Evolutionary conservation across 1,140 invertebrate genomes (phyloP).

Genomic region (Gonatopus flavifemur): DNA sequence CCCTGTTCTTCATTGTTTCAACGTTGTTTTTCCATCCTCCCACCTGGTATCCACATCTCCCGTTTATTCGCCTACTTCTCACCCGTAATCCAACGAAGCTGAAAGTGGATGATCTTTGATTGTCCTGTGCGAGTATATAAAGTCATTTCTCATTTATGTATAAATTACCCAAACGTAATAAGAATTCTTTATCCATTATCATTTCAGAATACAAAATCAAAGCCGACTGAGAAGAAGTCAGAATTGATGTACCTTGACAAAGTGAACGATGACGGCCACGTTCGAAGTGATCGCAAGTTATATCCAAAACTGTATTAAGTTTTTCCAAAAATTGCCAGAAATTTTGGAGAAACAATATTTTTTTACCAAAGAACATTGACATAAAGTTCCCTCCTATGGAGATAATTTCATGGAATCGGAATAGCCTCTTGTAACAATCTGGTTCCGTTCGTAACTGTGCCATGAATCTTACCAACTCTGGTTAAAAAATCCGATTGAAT

Average conservation of each 20-base stretch:
- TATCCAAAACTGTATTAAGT: slow-evolving; percentile 36
- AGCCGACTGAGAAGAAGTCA: slow-evolving; percentile 27
- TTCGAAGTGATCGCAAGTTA: slow-evolving; percentile 39
- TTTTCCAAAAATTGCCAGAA: no score
- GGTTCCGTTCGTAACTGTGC: no score
- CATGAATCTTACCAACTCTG: no score
- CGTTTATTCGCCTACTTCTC: no score
- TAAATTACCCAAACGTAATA: background rate
- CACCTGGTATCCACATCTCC: no score
- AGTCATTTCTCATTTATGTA: background rate
- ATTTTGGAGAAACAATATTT: no score
- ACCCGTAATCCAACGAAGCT: slow-evolving; percentile 14
- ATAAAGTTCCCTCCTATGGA: no score
- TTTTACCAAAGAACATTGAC: no score
- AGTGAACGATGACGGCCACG: slow-evolving; percentile 35
- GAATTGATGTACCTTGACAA: slow-evolving; percentile 49
- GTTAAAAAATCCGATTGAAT: no score
- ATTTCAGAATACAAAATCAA: slow-evolving; percentile 8
- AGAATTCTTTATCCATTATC: background rate
- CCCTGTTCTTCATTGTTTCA: background rate
- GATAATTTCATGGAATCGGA: no score
- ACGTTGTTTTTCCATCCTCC: slow-evolving; percentile 10
- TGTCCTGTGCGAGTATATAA: background rate
- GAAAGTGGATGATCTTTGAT: background rate
- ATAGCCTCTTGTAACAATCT: no score